phyloP scores from a whole-genome alignment of 2,888 invertebrate genomes.

The Rhagonycha lutea region DNA sequence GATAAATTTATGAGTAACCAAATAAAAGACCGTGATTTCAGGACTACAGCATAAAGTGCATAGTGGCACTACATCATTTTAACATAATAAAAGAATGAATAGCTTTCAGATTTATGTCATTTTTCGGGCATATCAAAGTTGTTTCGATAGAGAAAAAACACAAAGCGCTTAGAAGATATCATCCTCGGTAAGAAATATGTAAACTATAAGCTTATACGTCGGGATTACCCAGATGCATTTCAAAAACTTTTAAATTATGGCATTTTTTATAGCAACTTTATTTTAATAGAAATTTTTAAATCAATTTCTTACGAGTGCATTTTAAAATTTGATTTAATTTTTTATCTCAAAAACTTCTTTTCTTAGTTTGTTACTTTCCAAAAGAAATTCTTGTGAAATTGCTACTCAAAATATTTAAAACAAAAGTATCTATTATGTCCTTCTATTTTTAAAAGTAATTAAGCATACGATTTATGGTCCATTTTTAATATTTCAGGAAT shows the following conservation, averaged over 20 bases:
- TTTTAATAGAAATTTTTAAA: neutral
- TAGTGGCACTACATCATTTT: slow-evolving; percentile 53
- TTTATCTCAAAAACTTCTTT: neutral
- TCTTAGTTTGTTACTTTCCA: neutral
- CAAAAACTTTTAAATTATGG: slow-evolving; percentile 10
- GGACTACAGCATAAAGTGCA: slow-evolving; percentile 40
- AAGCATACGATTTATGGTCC: neutral
- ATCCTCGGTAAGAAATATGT: slow-evolving; percentile 26
- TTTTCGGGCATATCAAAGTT: slow-evolving; percentile 53
- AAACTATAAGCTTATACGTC: slow-evolving; percentile 22
- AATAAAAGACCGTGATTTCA: slow-evolving; percentile 31
- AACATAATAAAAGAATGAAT: slow-evolving; percentile 54
- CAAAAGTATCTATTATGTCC: neutral
- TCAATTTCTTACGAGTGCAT: neutral
- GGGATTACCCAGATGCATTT: slow-evolving; percentile 18
- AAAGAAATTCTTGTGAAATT: neutral
- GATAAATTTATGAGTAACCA: slow-evolving; percentile 31
- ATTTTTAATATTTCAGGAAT: neutral
- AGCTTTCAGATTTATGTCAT: slow-evolving; percentile 55
- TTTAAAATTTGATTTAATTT: neutral
- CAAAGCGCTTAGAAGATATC: slow-evolving; percentile 41
- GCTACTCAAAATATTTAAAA: neutral
- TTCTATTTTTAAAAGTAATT: neutral
- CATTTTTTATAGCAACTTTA: neutral
- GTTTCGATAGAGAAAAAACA: slow-evolving; percentile 45